phyloP scores from a whole-genome alignment of 2,888 invertebrate genomes.

The Apamea crenata region DNA sequence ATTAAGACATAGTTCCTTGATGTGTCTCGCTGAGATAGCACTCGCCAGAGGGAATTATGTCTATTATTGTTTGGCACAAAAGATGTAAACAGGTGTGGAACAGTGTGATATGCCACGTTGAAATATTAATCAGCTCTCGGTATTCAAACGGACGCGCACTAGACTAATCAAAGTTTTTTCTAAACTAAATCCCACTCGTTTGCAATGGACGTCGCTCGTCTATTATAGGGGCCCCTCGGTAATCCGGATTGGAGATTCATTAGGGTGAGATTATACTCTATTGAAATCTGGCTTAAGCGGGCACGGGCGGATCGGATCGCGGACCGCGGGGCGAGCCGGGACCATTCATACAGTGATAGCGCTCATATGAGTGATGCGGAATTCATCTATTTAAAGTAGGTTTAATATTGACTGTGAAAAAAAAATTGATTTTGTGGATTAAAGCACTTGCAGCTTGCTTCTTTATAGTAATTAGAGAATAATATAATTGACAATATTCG shows the following conservation, averaged over 20 bases:
- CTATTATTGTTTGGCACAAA: slow-evolving; percentile 42
- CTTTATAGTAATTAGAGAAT: not conserved
- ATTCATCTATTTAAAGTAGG: slow-evolving; percentile 56
- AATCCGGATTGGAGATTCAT: slow-evolving; percentile 91
- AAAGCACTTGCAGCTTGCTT: not conserved
- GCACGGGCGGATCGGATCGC: slow-evolving; percentile 77
- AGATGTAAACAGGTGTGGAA: slow-evolving; percentile 34
- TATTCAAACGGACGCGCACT: slow-evolving; percentile 68
- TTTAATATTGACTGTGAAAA: slow-evolving; percentile 47
- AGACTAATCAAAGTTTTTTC: slow-evolving; percentile 87
- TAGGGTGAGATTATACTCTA: slow-evolving; percentile 90
- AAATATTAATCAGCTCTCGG: slow-evolving; percentile 54
- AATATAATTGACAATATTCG: not conserved
- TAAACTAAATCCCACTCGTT: slow-evolving; percentile 84
- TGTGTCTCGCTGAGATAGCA: slow-evolving; percentile 45
- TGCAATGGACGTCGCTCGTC: slow-evolving; percentile 82
- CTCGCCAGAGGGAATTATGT: slow-evolving; percentile 27
- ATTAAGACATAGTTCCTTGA: slow-evolving; percentile 75
- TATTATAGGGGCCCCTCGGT: slow-evolving; percentile 85
- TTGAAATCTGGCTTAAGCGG: slow-evolving; percentile 89
- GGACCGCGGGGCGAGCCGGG: slow-evolving; percentile 56
- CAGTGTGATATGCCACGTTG: slow-evolving; percentile 19
- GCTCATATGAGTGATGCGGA: slow-evolving; percentile 53
- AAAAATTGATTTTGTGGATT: slow-evolving; percentile 20
- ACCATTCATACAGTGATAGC: slow-evolving; percentile 58